Evolutionary conservation across 1,140 invertebrate species (phyloP).

Genomic region (Zaprionus camerounensis): DNA sequence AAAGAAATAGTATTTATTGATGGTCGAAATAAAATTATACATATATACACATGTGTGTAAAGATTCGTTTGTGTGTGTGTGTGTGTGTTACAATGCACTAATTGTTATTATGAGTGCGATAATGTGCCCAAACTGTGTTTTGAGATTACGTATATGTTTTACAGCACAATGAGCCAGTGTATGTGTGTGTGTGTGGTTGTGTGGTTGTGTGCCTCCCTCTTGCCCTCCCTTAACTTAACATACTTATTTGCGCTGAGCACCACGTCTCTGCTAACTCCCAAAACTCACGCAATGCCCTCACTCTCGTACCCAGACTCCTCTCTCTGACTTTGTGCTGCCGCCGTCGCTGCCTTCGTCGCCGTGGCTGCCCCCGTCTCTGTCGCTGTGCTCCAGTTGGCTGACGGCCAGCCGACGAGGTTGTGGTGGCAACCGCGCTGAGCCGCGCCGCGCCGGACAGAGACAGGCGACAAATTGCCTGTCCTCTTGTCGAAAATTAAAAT

Average conservation of each 20-base stretch:
- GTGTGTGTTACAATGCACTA: neutral
- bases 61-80: neutral
- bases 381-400: conserved; percentile 23
- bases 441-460: conserved; percentile 22
- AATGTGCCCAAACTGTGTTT: conserved; percentile 8
- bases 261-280: conserved; percentile 52
- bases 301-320: conserved; percentile 65
- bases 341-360: conserved; percentile 16
- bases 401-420: conserved; percentile 22
- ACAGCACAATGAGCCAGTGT: neutral
- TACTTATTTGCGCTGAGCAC: conserved; percentile 59
- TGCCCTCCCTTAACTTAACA: neutral
- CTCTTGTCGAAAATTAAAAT: conserved; percentile 78
- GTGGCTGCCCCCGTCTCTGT: conserved; percentile 16
- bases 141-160: neutral
- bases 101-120: conserved; percentile 16
- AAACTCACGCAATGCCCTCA: conserved; percentile 68
- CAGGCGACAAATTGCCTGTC: conserved; percentile 67
- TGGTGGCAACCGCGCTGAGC: conserved; percentile 13
- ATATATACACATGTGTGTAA: conserved; percentile 1
- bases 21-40: conserved; percentile 8
- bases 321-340: conserved; percentile 74
- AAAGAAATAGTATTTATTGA: conserved; percentile 9
- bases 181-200: conserved; percentile 4
- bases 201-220: conserved; percentile 2